phyloP scores from a whole-genome alignment of 1,140 invertebrate species.

The Calephelis virginiensis region DNA sequence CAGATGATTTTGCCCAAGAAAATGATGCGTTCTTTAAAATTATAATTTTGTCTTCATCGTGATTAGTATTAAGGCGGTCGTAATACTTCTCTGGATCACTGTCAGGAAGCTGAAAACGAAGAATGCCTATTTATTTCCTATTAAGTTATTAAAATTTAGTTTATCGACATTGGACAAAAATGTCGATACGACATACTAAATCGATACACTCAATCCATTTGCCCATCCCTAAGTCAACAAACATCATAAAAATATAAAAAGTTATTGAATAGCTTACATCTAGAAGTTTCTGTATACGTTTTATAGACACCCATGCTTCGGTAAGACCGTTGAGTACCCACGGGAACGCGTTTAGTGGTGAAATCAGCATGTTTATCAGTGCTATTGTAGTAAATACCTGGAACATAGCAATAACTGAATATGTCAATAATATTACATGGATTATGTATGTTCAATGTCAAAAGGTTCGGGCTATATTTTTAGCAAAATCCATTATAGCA shows the following conservation, averaged over 20 bases:
- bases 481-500: no score
- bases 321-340: slow-evolving; percentile 98
- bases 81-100: slow-evolving; percentile 79
- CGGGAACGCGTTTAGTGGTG: slow-evolving; percentile 97
- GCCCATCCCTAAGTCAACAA: background rate
- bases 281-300: slow-evolving; percentile 88
- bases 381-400: slow-evolving; percentile 95
- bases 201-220: no score
- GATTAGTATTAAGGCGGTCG: slow-evolving; percentile 59
- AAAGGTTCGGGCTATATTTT: no score
- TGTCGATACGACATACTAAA: no score
- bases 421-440: background rate
- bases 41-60: slow-evolving; percentile 69
- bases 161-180: no score
- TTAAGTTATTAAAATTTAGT: no score
- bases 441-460: no score
- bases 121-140: no score
- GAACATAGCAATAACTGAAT: slow-evolving; percentile 22
- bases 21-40: slow-evolving; percentile 78
- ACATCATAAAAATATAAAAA: background rate
- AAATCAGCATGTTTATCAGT: slow-evolving; percentile 96
- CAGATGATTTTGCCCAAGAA: slow-evolving; percentile 55
- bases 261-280: slow-evolving; percentile 75
- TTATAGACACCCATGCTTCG: slow-evolving; percentile 94
- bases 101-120: slow-evolving; percentile 80